Evolutionary conservation across 2,113 vertebrate species (phyloP), one percentile per base, ranked within the genome.

Genomic region (Ancistrus triradiatus): DNA sequence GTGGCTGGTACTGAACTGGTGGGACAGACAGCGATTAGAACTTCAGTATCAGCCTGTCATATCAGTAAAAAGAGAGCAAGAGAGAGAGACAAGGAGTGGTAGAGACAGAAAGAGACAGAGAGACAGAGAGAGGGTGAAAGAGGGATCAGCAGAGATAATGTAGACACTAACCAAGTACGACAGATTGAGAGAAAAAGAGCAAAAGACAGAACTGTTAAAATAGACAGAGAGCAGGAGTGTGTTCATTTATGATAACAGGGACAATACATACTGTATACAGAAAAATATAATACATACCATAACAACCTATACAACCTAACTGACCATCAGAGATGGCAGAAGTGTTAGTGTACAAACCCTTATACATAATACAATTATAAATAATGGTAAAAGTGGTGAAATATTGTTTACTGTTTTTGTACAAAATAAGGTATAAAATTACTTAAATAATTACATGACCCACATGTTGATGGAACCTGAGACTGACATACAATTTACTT

Each of bases 41-140:
- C 59, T 63, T 56, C 56, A 57, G 63, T 63, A 63, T 75, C 73
- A 64, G 55, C 64, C 59, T 70, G 73, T 71, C 73, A 71, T 53
- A 50, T 56, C 51, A 7, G 22, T 25, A 9, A 6, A 53, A 27
- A 38, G 42, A 42, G 52, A 35, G 22, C 19, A 17, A 44, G 40
- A 37, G 46, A 62, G 31, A 38, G 19, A 38, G 48, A 50, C n/a
- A n/a, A n/a, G n/a, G n/a, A n/a, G n/a, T 3, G 9, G 14, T 11
- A 27, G 7, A 59, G 42, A 31, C 15, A 38, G 46, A 31, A 28
- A 46, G 27, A 46, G 38, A 51, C 18, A 51, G 47, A 42, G 33
- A 53, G 24, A 53, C 18, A 14, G 11, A 15, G 35, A 21, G n/a
- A 11, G 42, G 46, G 44, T n/a, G 27, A 38, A 46, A 33, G 52